Evolutionary conservation across 2,113 vertebrate genomes (phyloP), one percentile per base, ranked within the genome.

Genomic region (Turnix velox): DNA sequence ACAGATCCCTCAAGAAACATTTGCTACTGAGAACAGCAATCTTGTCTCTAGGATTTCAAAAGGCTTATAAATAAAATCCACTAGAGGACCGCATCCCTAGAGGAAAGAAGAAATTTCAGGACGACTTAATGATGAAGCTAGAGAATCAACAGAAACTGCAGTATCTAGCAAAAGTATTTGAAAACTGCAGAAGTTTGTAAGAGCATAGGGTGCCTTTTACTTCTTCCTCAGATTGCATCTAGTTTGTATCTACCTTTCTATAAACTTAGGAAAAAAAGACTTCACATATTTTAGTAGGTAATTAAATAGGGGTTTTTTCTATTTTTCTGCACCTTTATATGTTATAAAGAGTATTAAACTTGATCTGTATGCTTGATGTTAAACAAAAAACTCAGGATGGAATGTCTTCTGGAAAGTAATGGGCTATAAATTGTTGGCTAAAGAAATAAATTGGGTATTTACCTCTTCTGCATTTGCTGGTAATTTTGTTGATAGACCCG

Each of bases 401-500:
- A 52, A 52, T 52, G 55, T 54, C 59, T 90, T 39, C 42, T 87
- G 42, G 62, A 85, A 92, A 84, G 27, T 6, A 63, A 37, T 54
- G 42, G 35, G 14, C 24, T 82, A 31, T 63, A 79, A 90, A 89
- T 15, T 43, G 40, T 49, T 31, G 19, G 76, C 35, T 76, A 82
- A 84, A 94, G 40, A 84, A 74, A 58, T 28, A 66, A n/a, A 58
- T 49, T 46, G 6, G 1, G 1, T 54, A 45, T 20, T 82, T 75
- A 85, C 10, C n/a, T 93, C 22, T 61, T 42, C 17, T 48, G 51
- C 13, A 33, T 39, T 73, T 63, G 46, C 48, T 59, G 62, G 58
- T 24, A 73, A 73, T 88, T 88, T 93, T 87, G 31, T 90, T 45
- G 40, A 71, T 91, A 91, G 94, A 94, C 63, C 74, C 69, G 14